phyloP scores from a whole-genome alignment of 2,797 vertebrate genomes.

The Gypaetus barbatus region DNA sequence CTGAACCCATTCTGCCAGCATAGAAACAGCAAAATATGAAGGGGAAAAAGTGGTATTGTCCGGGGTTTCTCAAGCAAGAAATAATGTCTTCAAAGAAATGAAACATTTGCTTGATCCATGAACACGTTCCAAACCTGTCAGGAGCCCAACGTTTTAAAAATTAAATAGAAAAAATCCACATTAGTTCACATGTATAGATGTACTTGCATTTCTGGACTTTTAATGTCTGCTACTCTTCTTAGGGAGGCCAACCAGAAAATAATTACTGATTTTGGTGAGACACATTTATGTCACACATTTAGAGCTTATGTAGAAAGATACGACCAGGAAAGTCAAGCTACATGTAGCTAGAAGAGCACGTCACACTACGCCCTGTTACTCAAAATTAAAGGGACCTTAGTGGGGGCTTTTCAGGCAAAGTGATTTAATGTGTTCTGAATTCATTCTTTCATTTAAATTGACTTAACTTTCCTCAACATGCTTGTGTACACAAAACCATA shows the following conservation, averaged over 20 bases:
- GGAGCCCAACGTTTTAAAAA: neutral
- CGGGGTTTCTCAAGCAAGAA: neutral
- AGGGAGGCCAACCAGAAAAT: neutral
- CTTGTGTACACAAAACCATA: conserved; percentile 29
- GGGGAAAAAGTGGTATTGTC: neutral
- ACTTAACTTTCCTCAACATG: neutral
- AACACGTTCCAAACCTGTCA: neutral
- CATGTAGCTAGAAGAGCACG: neutral
- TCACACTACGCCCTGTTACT: neutral
- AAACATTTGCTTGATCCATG: neutral
- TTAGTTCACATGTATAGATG: neutral
- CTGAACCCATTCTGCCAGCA: neutral
- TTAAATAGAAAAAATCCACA: neutral
- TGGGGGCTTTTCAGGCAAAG: conserved; percentile 14
- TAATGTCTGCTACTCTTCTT: neutral
- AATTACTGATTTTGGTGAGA: neutral
- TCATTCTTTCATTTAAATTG: neutral
- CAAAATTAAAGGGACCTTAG: neutral
- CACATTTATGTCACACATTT: neutral
- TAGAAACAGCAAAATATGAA: neutral
- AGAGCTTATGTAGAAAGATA: neutral
- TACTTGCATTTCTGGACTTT: neutral
- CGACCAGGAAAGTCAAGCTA: neutral
- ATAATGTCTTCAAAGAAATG: neutral
- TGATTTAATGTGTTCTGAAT: conserved; percentile 38